Evolutionary conservation across 1,140 invertebrate species (phyloP).

Genomic region (Drosophila guanche): DNA sequence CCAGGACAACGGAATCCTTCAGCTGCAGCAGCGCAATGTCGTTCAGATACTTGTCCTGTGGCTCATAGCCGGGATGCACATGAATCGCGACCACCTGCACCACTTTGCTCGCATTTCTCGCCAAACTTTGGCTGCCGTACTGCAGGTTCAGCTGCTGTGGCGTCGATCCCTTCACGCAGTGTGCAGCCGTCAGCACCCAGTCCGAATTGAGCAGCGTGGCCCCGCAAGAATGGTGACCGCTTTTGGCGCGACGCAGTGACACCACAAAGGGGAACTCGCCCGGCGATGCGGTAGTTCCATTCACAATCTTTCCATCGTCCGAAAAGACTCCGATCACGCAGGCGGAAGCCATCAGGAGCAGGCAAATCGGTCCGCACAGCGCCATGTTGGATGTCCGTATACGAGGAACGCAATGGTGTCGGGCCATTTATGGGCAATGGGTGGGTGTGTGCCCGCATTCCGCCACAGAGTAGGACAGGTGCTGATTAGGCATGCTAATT

Average conservation of each 20-base stretch:
- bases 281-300: conserved; percentile 55
- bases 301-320: conserved; percentile 67
- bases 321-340: background rate
- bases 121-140: conserved; percentile 58
- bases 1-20: conserved; percentile 18
- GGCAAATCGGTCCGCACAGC: conserved; percentile 1
- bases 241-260: conserved; percentile 60
- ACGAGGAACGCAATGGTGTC: background rate
- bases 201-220: conserved; percentile 67
- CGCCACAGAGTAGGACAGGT: background rate
- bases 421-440: conserved; percentile 15
- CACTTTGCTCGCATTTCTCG: conserved; percentile 54
- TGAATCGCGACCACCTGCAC: conserved; percentile 51
- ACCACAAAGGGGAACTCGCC: conserved; percentile 73
- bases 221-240: conserved; percentile 76
- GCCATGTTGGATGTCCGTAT: conserved; percentile 20
- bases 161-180: conserved; percentile 55
- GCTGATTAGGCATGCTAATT: conserved; percentile 28
- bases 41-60: conserved; percentile 59
- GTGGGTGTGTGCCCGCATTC: conserved; percentile 19
- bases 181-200: conserved; percentile 77
- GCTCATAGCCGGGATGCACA: conserved; percentile 72
- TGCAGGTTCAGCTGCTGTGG: conserved; percentile 57
- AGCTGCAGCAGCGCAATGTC: conserved; percentile 71
- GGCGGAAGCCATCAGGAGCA: background rate